Percentiles rank a stretch among this genome's conserved stretches.
Conservation (phyloP, 2,888 invertebrate species). For the Argyresthia albistria region DNA sequence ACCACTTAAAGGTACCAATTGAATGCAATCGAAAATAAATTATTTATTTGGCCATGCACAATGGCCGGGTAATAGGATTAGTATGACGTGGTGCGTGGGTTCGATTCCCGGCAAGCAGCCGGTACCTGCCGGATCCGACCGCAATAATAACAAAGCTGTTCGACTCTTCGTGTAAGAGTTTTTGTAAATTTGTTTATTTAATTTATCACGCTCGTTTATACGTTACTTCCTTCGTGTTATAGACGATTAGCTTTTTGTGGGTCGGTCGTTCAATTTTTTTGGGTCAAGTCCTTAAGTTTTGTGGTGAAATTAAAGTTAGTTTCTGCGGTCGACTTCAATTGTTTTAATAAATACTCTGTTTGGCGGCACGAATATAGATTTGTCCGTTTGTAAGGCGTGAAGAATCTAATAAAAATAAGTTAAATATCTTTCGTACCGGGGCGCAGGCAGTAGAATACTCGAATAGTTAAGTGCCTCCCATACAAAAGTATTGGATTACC, state of each 20-base stretch:
- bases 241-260: constrained; percentile 60
- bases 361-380: too few relatives aligned
- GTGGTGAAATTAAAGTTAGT: constrained; percentile 38
- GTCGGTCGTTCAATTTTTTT: constrained; percentile 29
- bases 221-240: constrained; percentile 60
- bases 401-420: neutral
- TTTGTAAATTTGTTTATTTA: constrained; percentile 70
- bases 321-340: constrained; percentile 29
- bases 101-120: constrained; percentile 28
- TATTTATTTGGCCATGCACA: constrained; percentile 59
- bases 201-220: constrained; percentile 67
- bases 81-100: constrained; percentile 42
- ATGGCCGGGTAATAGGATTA: constrained; percentile 62
- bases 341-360: constrained; percentile 14
- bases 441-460: constrained; percentile 11
- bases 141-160: constrained; percentile 42
- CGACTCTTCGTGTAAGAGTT: constrained; percentile 37
- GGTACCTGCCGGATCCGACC: constrained; percentile 37
- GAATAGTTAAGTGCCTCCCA: constrained; percentile 64
- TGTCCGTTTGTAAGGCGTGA: too few relatives aligned
- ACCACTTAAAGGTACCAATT: constrained; percentile 28
- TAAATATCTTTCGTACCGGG: neutral
- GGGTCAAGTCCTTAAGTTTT: constrained; percentile 26
- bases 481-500: constrained; percentile 73
- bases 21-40: constrained; percentile 55